These are phyloP conservation scores for Cochlearius cochlearius DNA, from an alignment of 2,113 vertebrate genomes.

Conservation along the genomic window DNA sequence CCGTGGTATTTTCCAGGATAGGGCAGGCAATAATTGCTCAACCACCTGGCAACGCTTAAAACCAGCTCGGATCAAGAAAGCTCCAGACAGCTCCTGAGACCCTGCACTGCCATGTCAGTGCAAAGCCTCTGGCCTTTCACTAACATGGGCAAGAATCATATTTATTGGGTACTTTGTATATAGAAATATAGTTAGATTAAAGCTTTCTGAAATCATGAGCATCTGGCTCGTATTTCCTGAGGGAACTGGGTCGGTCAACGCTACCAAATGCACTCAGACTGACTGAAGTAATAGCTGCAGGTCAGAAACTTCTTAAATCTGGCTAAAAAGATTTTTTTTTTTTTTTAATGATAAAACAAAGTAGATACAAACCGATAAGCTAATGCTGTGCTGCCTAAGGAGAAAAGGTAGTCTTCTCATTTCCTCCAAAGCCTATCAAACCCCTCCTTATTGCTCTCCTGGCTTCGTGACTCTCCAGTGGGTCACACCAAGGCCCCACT, in stretches of 20 bases:
- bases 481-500: neutral
- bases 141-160: neutral
- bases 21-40: neutral
- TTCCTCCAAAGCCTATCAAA: neutral
- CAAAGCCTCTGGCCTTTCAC: neutral
- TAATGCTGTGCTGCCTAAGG: neutral
- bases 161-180: neutral
- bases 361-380: neutral
- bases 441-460: neutral
- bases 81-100: neutral
- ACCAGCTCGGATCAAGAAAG: neutral
- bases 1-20: neutral
- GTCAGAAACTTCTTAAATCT: neutral
- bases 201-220: conserved; percentile 13
- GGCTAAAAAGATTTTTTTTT: neutral
- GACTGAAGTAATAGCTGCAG: conserved; percentile 3
- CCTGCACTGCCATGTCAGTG: neutral
- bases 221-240: neutral
- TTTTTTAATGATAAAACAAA: neutral
- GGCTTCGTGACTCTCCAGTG: neutral
- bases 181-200: conserved; percentile 9
- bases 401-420: neutral
- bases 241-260: neutral
- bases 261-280: neutral
- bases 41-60: neutral